phyloP scores from a whole-genome alignment of 1,140 invertebrate species.

The Coenobita brevimanus region DNA sequence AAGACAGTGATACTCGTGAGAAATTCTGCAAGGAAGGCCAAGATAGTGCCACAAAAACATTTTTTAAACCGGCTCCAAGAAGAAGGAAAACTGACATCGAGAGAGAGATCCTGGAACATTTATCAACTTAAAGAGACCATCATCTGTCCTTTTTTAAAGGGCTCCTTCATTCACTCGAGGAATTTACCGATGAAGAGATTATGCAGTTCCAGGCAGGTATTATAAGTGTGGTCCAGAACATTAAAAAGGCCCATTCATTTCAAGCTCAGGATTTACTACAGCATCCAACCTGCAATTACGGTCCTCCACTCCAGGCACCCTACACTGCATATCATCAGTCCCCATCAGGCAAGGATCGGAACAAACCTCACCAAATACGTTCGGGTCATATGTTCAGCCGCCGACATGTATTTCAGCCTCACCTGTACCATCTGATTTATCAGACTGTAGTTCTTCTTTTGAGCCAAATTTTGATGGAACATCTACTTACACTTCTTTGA shows the following conservation, averaged over 20 bases:
- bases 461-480: constrained; percentile 15
- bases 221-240: constrained; percentile 24
- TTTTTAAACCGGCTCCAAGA: constrained; percentile 1
- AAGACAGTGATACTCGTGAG: constrained; percentile 3
- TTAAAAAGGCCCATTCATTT: constrained; percentile 26
- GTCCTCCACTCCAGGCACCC: not conserved
- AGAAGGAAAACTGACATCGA: constrained; percentile 6
- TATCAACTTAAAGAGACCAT: not conserved
- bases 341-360: not conserved
- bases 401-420: not conserved
- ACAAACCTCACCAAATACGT: constrained; percentile 7
- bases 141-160: constrained; percentile 21
- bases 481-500: constrained; percentile 2
- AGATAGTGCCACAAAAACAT: constrained; percentile 10
- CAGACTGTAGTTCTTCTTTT: not conserved
- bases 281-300: constrained; percentile 24
- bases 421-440: constrained; percentile 1
- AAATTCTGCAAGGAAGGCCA: not conserved
- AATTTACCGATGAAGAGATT: constrained; percentile 27
- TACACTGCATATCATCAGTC: constrained; percentile 4
- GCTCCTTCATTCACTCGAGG: constrained; percentile 7
- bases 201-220: constrained; percentile 15
- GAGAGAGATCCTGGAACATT: constrained; percentile 8
- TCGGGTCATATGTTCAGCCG: constrained; percentile 24
- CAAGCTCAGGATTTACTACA: constrained; percentile 27